Conservation (phyloP, 2,113 vertebrate species). For the Formicarius rufipectus region DNA sequence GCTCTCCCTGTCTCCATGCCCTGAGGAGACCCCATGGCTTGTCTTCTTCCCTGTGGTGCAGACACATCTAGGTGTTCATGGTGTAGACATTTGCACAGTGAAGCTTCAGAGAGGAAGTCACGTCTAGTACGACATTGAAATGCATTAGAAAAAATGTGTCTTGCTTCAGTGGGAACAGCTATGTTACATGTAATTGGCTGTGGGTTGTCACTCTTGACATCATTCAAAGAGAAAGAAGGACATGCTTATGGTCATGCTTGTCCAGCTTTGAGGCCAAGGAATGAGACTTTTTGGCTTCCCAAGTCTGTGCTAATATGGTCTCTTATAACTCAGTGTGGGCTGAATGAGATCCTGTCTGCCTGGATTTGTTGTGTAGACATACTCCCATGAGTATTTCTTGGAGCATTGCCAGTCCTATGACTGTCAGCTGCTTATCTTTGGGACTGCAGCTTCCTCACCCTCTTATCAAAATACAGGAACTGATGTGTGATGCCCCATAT, state of each 20-base stretch:
- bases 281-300: neutral
- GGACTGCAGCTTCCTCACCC: neutral
- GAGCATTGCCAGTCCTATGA: neutral
- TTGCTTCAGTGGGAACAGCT: neutral
- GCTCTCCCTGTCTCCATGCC: neutral
- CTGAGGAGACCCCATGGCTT: neutral
- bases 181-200: neutral
- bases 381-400: neutral
- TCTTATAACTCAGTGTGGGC: neutral
- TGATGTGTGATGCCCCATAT: neutral
- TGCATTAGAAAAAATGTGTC: neutral
- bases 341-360: neutral
- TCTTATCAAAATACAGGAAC: neutral
- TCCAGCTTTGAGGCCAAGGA: neutral
- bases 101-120: neutral
- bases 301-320: fast-evolving
- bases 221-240: neutral
- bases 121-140: neutral
- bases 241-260: fast-evolving
- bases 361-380: neutral
- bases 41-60: neutral
- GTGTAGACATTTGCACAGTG: neutral
- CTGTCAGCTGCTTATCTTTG: neutral
- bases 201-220: neutral
- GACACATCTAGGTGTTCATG: neutral